Base-by-base conservation (phyloP, 2,888 invertebrate species). In the Kuschelorhynchus macadamiae region DNA sequence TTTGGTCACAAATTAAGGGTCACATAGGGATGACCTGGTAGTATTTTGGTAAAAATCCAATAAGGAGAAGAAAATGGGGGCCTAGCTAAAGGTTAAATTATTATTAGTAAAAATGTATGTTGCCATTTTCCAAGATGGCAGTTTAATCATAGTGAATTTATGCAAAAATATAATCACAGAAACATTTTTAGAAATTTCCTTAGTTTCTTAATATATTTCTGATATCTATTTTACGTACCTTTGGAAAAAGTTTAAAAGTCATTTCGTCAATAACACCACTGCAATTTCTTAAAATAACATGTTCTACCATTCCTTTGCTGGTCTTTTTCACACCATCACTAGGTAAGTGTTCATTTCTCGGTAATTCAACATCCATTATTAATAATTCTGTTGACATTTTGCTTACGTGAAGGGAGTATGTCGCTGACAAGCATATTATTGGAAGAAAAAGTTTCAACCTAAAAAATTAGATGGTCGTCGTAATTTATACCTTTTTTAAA, bases 201-300 rank as follows among this genome's bases (percentile, higher is more conserved):
- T n/a, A n/a, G n/a, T n/a, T n/a, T n/a, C n/a, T n/a, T n/a, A n/a
- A n/a, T n/a, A n/a, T n/a, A n/a, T n/a, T n/a, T n/a, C n/a, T n/a
- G n/a, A n/a, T n/a, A n/a, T n/a, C n/a, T n/a, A 25, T 25, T 25
- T 11, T n/a, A 63, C 52, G 46, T 46, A 64, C 69, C 42, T 69
- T 60, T 32, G 64, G 50, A 50, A 64, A 69, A 25, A 60, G 49
- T 16, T 50, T 42, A 14, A 69, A 56, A 2, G 69, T 64, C n/a
- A 12, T 32, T 2, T 33, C 47, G 25, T 49, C 69, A 42, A 69
- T 63, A 32, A 46, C 41, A 18, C 68, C 62, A 50, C 17, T 12
- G 18, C 62, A 67, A 32, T 67, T 63, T 50, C 33, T 63, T 4
- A 67, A 20, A 30, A 63, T 33, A 1, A 67, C 17, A n/a, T 67